phyloP scores from a whole-genome alignment of 2,888 invertebrate species.

The Drosophila nr. perissopoda region DNA sequence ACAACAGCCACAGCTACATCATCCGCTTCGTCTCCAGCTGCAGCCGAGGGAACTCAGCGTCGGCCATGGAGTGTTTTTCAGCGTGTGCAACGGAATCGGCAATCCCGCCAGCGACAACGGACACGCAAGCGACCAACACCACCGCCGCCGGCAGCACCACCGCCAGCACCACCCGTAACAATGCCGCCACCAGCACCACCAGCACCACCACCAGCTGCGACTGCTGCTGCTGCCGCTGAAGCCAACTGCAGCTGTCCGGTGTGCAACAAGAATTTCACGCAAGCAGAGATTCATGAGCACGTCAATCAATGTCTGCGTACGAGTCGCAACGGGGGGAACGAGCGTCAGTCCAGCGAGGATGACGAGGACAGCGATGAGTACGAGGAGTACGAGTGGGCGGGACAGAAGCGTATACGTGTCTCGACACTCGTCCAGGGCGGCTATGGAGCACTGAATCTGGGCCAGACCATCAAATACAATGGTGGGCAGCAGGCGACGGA shows the following conservation, averaged over 20 bases:
- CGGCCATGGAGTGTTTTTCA: constrained; percentile 90
- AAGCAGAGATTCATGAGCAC: constrained; percentile 91
- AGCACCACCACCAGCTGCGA: constrained; percentile 24
- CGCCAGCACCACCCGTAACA: constrained; percentile 18
- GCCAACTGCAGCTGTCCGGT: constrained; percentile 90
- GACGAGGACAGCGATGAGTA: constrained; percentile 89
- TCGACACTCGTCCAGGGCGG: constrained; percentile 90
- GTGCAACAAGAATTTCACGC: constrained; percentile 90
- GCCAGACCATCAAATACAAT: constrained; percentile 76
- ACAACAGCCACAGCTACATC: constrained; percentile 9
- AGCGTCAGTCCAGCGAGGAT: constrained; percentile 85
- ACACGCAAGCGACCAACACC: constrained; percentile 87
- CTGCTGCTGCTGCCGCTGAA: constrained; percentile 9
- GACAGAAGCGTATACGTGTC: constrained; percentile 92
- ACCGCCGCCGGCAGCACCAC: constrained; percentile 29
- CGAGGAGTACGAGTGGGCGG: constrained; percentile 97
- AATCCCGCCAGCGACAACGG: constrained; percentile 87
- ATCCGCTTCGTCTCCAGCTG: constrained; percentile 11
- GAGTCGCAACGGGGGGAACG: constrained; percentile 61
- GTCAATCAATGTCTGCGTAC: constrained; percentile 88
- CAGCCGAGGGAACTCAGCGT: constrained; percentile 33
- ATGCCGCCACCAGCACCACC: constrained; percentile 3
- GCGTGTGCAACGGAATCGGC: constrained; percentile 90
- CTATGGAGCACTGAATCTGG: constrained; percentile 86
- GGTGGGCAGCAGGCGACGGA: constrained; percentile 81